phyloP scores from a whole-genome alignment of 2,888 invertebrate species.

The Chrysolina oricalcia region DNA sequence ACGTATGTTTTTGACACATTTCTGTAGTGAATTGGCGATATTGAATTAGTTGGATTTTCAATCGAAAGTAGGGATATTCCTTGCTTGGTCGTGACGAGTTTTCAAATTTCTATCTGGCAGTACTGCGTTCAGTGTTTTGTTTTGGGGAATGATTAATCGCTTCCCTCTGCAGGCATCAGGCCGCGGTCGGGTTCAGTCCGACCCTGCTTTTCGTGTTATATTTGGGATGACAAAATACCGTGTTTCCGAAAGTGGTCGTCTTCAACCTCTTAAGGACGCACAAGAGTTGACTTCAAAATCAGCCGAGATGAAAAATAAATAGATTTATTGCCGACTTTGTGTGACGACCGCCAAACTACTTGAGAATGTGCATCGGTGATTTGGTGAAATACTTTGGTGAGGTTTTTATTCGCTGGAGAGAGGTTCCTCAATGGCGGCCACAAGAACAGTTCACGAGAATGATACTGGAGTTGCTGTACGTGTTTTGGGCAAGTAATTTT shows the following conservation, averaged over 20 bases:
- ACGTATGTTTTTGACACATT: too few species aligned
- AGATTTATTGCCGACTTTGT: slow-evolving; percentile 41
- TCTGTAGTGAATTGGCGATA: too few species aligned
- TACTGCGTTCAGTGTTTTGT: too few species aligned
- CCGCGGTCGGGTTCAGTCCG: background rate
- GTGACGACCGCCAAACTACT: slow-evolving; percentile 32
- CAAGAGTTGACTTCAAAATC: slow-evolving; percentile 43
- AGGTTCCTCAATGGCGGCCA: slow-evolving; percentile 16
- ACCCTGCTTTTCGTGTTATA: slow-evolving; percentile 10
- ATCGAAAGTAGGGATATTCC: too few species aligned
- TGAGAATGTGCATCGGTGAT: slow-evolving; percentile 30
- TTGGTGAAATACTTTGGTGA: slow-evolving; percentile 32
- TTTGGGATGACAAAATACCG: slow-evolving; percentile 43
- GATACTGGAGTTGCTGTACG: background rate
- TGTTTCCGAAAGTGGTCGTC: slow-evolving; percentile 36
- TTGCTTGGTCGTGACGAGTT: too few species aligned
- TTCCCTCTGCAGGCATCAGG: too few species aligned
- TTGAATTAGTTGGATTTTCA: too few species aligned
- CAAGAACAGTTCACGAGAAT: background rate
- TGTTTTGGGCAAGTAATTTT: background rate
- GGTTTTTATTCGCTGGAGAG: background rate
- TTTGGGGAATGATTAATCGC: too few species aligned
- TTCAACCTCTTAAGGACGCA: slow-evolving; percentile 44
- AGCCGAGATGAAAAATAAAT: slow-evolving; percentile 44
- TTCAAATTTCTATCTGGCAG: too few species aligned